Conservation (phyloP, 92 coral and sea anemone species). For the Metridium senile region DNA sequence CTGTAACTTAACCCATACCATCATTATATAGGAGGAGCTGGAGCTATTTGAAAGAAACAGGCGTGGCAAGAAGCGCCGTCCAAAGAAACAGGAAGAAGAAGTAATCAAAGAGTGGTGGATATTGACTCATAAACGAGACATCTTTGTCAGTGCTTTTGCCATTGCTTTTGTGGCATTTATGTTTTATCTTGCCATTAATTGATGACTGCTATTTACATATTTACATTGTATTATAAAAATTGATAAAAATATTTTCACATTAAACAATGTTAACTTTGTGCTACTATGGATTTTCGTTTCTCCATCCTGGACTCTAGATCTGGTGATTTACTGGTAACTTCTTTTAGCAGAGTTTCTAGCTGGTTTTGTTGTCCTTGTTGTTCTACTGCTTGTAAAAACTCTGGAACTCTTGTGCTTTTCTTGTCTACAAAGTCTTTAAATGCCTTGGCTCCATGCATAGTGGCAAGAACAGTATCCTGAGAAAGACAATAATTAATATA, state of each 20-base stretch:
- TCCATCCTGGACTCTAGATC: conserved; percentile 40
- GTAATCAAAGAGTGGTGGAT: conserved; percentile 73
- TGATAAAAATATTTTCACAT: neutral
- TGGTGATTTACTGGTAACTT: conserved; percentile 39
- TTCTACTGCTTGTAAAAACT: conserved; percentile 81
- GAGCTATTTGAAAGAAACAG: conserved; percentile 87
- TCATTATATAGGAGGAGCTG: conserved; percentile 95
- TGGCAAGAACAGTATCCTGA: conserved; percentile 87
- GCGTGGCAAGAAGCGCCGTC: conserved; percentile 81
- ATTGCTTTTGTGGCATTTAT: conserved; percentile 69
- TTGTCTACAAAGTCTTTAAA: conserved; percentile 91
- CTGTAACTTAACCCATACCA: too few relatives aligned
- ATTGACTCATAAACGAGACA: conserved; percentile 57
- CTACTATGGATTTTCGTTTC: conserved; percentile 42
- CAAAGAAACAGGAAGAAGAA: conserved; percentile 83
- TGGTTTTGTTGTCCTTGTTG: conserved; percentile 67
- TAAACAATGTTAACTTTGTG: conserved; percentile 19
- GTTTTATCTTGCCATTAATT: conserved; percentile 71
- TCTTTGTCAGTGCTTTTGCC: conserved; percentile 57
- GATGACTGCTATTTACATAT: conserved; percentile 4
- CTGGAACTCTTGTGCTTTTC: conserved; percentile 91
- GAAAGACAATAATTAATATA: neutral
- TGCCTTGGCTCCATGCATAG: conserved; percentile 96
- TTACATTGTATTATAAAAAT: neutral
- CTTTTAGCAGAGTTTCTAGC: conserved; percentile 42